Evolutionary conservation across 2,888 invertebrate genomes (phyloP).

Genomic region (Vanessa cardui): DNA sequence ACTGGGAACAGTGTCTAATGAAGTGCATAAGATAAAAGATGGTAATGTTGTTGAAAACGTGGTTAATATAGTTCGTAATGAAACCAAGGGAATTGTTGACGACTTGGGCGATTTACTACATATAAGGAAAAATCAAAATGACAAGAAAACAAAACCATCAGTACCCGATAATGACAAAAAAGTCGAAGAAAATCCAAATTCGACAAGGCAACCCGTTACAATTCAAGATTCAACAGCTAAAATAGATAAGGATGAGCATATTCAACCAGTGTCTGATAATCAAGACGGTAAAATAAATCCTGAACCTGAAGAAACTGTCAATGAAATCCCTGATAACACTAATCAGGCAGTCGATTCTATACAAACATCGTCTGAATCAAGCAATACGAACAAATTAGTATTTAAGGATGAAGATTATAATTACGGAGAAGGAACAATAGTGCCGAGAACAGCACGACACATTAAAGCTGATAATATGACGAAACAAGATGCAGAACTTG

Average conservation of each 20-base stretch:
- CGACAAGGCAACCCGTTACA: not conserved
- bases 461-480: not conserved
- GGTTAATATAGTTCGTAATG: slow-evolving; percentile 12
- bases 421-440: slow-evolving; percentile 20
- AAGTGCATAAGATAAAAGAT: slow-evolving; percentile 19
- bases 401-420: slow-evolving; percentile 8
- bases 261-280: slow-evolving; percentile 4
- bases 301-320: not conserved
- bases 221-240: not conserved
- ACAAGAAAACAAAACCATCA: not conserved
- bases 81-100: slow-evolving; percentile 22
- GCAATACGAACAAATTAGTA: not conserved
- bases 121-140: slow-evolving; percentile 2
- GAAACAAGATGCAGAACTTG: not conserved
- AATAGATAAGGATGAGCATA: not conserved
- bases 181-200: not conserved
- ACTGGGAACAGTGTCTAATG: slow-evolving; percentile 15
- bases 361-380: not conserved
- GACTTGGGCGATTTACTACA: slow-evolving; percentile 19
- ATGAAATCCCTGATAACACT: not conserved
- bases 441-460: slow-evolving; percentile 7
- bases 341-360: not conserved
- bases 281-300: not conserved
- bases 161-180: not conserved
- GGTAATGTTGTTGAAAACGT: slow-evolving; percentile 18